Conservation (phyloP, 2,113 vertebrate species). For the Balaenoptera acutorostrata region DNA sequence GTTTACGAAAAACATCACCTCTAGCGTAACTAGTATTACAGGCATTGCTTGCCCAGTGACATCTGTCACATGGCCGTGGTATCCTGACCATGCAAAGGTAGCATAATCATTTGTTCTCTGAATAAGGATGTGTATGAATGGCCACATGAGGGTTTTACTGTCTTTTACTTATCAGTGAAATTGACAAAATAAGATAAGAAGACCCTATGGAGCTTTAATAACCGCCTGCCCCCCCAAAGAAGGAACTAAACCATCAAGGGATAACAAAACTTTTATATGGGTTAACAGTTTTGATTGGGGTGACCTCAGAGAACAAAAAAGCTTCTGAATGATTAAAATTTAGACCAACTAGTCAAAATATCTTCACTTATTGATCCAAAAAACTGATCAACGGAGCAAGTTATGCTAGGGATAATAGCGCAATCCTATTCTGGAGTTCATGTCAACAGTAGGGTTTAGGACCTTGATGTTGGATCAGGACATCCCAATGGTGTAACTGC, state of each 20-base stretch:
- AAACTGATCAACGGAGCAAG: not conserved
- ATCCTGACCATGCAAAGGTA: not conserved
- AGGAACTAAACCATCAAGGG: not conserved
- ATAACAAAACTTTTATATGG: not conserved
- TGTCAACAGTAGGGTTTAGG: not conserved
- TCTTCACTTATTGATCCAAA: not conserved
- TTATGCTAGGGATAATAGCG: not conserved
- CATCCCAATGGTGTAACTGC: not conserved
- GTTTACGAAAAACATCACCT: not conserved
- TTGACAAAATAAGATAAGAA: not conserved
- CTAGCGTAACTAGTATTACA: not conserved
- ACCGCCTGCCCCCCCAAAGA: accelerated
- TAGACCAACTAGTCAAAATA: not conserved
- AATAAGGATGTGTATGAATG: not conserved
- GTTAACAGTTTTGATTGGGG: not conserved
- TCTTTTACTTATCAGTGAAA: not conserved
- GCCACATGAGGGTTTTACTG: not conserved
- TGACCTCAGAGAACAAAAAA: not conserved
- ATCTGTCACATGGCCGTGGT: not conserved
- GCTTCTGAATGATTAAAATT: not conserved
- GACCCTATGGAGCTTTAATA: not conserved
- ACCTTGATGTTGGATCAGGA: not conserved
- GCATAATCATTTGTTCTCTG: not conserved
- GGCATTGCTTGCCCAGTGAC: not conserved
- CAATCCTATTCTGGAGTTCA: not conserved